Evolutionary conservation across 1,140 invertebrate species (phyloP).

Genomic region (Charaxes varanes): DNA sequence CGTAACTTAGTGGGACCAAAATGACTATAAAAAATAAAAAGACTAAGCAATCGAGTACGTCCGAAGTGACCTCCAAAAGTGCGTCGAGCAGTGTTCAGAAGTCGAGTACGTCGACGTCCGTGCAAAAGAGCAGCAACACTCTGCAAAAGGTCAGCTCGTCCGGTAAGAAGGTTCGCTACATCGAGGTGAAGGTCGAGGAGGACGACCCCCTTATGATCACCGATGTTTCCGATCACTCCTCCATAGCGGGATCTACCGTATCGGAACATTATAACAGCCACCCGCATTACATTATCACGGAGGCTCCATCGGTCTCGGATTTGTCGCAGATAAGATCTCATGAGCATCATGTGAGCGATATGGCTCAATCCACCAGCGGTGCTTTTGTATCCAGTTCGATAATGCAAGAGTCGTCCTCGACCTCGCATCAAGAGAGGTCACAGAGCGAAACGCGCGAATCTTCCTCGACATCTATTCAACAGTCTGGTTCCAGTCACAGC

Average conservation of each 20-base stretch:
- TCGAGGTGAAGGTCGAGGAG: conserved; percentile 72
- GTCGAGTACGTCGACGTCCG: conserved; percentile 52
- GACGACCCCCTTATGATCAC: conserved; percentile 73
- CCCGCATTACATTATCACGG: conserved; percentile 72
- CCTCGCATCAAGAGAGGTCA: conserved; percentile 58
- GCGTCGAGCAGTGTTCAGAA: conserved; percentile 64
- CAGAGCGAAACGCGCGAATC: conserved; percentile 60
- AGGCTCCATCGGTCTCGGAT: conserved; percentile 67
- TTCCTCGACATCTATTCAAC: conserved; percentile 59
- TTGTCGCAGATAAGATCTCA: conserved; percentile 49
- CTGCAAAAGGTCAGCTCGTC: conserved; percentile 65
- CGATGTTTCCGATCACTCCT: conserved; percentile 66
- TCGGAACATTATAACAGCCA: conserved; percentile 71
- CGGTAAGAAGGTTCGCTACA: conserved; percentile 70
- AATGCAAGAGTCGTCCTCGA: conserved; percentile 56
- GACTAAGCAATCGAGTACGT: conserved; percentile 62
- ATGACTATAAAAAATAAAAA: conserved; percentile 74
- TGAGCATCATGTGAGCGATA: conserved; percentile 62
- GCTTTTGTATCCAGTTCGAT: conserved; percentile 62
- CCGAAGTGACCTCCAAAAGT: conserved; percentile 57
- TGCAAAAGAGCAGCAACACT: conserved; percentile 56
- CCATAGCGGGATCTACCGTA: conserved; percentile 64
- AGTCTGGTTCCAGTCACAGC: conserved; percentile 53
- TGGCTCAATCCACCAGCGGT: conserved; percentile 58
- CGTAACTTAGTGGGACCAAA: conserved; percentile 46